Evolutionary conservation across 37 sponge, comb jelly and placozoan genomes (phyloP).

Genomic region (Agelas oroides): DNA sequence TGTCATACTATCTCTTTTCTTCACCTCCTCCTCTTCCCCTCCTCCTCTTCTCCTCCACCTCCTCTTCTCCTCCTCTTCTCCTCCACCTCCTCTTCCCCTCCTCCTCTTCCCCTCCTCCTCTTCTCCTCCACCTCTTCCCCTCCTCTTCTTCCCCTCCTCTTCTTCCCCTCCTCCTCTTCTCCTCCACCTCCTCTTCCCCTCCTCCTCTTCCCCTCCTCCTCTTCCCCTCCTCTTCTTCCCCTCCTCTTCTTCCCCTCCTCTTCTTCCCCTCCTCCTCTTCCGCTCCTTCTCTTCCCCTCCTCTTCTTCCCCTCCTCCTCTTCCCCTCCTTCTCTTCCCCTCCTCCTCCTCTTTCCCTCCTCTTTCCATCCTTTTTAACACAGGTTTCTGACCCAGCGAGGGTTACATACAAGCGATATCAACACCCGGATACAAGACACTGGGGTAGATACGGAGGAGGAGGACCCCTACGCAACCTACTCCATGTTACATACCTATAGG

Average conservation of each 20-base stretch:
- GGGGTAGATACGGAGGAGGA: conserved; percentile 6
- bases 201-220: neutral
- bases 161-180: neutral
- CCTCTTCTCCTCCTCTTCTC: no score
- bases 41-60: no score
- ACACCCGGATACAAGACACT: conserved; percentile 22
- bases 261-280: neutral
- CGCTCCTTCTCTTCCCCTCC: neutral
- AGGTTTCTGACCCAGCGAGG: conserved; percentile 64
- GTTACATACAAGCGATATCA: conserved; percentile 14
- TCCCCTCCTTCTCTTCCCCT: neutral
- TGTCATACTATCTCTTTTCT: no score
- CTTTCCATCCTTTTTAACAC: neutral
- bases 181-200: neutral
- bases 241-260: neutral
- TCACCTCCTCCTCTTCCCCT: no score
- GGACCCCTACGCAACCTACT: conserved; percentile 70
- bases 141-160: neutral
- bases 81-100: no score
- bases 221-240: neutral
- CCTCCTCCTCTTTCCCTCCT: neutral
- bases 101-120: no score
- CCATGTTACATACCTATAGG: conserved; percentile 76
- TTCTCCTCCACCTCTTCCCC: no score
- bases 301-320: neutral